These are phyloP conservation scores for Melospiza melodia DNA, from an alignment of 2,113 vertebrate genomes.

Conservation along the genomic window DNA sequence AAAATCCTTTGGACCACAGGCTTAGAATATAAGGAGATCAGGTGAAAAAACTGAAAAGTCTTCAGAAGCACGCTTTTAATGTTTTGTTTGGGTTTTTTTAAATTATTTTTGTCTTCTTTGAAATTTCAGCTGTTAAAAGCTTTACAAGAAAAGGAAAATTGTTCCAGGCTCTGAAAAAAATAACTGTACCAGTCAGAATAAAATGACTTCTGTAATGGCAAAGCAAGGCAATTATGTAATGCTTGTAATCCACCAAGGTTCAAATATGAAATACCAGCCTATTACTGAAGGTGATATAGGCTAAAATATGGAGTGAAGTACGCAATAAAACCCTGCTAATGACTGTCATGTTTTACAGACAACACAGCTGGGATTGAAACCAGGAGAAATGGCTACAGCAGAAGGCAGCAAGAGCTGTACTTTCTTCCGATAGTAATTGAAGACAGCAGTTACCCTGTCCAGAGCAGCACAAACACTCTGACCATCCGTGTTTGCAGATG, in stretches of 20 bases:
- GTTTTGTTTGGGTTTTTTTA: neutral
- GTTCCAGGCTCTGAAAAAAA: neutral
- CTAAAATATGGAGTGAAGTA: neutral
- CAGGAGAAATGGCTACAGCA: slow-evolving; percentile 85
- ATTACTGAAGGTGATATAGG: neutral
- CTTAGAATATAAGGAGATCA: neutral
- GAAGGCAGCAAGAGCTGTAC: slow-evolving; percentile 89
- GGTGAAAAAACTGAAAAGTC: neutral
- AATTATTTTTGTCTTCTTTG: neutral
- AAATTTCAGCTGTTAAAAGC: neutral
- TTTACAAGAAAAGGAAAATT: neutral
- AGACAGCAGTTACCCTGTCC: slow-evolving; percentile 91
- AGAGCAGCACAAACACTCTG: slow-evolving; percentile 94
- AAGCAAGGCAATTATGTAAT: neutral
- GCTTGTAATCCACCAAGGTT: neutral
- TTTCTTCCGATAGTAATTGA: slow-evolving; percentile 90
- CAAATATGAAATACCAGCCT: neutral
- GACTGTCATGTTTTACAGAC: slow-evolving; percentile 80
- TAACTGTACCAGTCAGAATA: neutral
- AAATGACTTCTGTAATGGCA: neutral
- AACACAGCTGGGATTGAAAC: slow-evolving; percentile 95
- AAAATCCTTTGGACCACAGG: neutral
- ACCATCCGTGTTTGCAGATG: slow-evolving; percentile 95
- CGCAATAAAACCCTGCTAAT: neutral
- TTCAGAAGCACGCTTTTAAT: neutral